Percentiles rank a stretch among this genome's conserved stretches.
Evolutionary conservation across 2,888 invertebrate genomes (phyloP).

Genomic region (Patella pellucida): DNA sequence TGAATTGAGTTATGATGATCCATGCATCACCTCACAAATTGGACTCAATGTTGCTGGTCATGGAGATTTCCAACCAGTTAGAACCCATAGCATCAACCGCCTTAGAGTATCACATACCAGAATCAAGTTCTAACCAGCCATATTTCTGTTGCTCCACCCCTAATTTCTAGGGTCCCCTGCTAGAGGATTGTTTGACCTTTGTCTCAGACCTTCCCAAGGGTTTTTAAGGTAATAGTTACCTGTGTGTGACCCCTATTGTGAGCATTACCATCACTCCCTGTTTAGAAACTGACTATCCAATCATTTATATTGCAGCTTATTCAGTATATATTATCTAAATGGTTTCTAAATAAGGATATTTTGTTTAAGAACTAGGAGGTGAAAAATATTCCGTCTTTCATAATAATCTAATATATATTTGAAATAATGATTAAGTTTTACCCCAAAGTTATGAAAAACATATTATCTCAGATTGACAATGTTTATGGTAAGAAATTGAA

Average conservation of each 20-base stretch:
- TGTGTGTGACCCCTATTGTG: slow-evolving; percentile 56
- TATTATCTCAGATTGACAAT: background rate
- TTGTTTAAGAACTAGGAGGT: no score
- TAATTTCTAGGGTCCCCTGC: slow-evolving; percentile 48
- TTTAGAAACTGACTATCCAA: background rate
- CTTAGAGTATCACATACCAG: slow-evolving; percentile 36
- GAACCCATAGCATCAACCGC: slow-evolving; percentile 41
- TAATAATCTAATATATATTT: background rate
- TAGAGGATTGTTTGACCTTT: slow-evolving; percentile 46
- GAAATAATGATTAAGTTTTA: background rate
- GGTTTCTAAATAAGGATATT: no score
- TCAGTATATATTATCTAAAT: no score
- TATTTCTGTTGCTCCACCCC: slow-evolving; percentile 56
- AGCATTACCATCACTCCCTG: slow-evolving; percentile 53
- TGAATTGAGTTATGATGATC: slow-evolving; percentile 58
- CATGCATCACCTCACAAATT: slow-evolving; percentile 52
- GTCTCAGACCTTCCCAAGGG: slow-evolving; percentile 67
- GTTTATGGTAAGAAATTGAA: background rate
- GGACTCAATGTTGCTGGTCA: slow-evolving; percentile 51
- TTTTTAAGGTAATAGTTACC: slow-evolving; percentile 38
- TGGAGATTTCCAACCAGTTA: slow-evolving; percentile 52
- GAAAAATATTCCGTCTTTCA: no score
- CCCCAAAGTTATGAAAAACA: background rate
- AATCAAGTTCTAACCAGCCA: no score
- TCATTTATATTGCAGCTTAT: no score